Conservation (phyloP, 2,797 vertebrate genomes). For the Tenualosa ilisha region DNA sequence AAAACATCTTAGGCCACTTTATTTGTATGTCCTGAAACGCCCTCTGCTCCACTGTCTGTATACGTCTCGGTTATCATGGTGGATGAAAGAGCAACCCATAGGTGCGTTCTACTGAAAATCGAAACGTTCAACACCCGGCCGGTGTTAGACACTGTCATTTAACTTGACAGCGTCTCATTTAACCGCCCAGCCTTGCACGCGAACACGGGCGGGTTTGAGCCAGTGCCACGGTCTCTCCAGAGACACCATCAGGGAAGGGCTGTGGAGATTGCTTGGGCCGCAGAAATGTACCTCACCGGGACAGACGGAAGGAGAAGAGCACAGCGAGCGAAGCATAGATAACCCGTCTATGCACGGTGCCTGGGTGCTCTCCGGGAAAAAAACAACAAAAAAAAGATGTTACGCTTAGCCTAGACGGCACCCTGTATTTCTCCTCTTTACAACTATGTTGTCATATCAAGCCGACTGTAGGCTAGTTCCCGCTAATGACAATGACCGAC, state of each 20-base stretch:
- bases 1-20: conserved; percentile 19
- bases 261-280: conserved; percentile 13
- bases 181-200: background rate
- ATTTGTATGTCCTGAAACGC: conserved; percentile 62
- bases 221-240: background rate
- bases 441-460: background rate
- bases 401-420: background rate
- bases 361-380: background rate
- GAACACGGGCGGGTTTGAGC: background rate
- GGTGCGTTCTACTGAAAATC: conserved; percentile 26
- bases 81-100: conserved; percentile 25
- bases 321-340: background rate
- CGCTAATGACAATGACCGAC: conserved; percentile 7
- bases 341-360: background rate
- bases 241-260: background rate
- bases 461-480: background rate
- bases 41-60: conserved; percentile 51
- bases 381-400: conserved; percentile 43
- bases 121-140: conserved; percentile 5
- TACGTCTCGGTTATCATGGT: conserved; percentile 35
- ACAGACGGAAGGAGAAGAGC: background rate
- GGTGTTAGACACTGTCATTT: conserved; percentile 32
- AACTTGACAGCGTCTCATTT: background rate
- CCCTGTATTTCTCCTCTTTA: background rate
- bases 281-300: background rate